Conservation (phyloP, 2,797 vertebrate genomes). For the Paramormyrops hopkinsi region DNA sequence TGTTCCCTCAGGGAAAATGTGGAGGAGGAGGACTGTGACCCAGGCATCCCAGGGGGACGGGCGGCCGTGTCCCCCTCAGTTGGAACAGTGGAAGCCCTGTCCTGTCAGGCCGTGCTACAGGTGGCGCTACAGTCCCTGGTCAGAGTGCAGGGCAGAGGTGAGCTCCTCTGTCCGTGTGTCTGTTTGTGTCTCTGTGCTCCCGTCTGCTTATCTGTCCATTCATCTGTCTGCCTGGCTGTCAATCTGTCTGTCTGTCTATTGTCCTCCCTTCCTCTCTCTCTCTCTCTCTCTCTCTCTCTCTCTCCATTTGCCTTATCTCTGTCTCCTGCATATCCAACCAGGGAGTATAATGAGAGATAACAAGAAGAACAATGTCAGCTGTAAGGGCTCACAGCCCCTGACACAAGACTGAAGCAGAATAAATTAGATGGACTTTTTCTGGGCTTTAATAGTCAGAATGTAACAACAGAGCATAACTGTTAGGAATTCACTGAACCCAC, state of each 20-base stretch:
- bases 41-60: slow-evolving; percentile 91
- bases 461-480: background rate
- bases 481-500: background rate
- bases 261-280: background rate
- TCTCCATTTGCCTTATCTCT: background rate
- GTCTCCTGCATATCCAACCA: background rate
- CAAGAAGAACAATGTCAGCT: background rate
- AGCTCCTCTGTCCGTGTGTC: slow-evolving; percentile 20
- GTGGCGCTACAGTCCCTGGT: slow-evolving; percentile 87
- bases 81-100: slow-evolving; percentile 93
- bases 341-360: background rate
- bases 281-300: too few species aligned
- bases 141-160: slow-evolving; percentile 85
- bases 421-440: background rate
- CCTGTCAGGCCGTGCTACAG: slow-evolving; percentile 86
- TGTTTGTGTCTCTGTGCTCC: background rate
- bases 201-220: background rate
- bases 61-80: slow-evolving; percentile 77
- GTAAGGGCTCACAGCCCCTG: background rate
- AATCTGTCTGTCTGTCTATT: background rate
- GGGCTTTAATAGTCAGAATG: background rate
- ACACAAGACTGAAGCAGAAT: background rate
- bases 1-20: slow-evolving; percentile 75
- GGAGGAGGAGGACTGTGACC: slow-evolving; percentile 72
- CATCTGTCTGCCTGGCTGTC: background rate